phyloP scores from a whole-genome alignment of 2,797 vertebrate species.

The Spatula clypeata region DNA sequence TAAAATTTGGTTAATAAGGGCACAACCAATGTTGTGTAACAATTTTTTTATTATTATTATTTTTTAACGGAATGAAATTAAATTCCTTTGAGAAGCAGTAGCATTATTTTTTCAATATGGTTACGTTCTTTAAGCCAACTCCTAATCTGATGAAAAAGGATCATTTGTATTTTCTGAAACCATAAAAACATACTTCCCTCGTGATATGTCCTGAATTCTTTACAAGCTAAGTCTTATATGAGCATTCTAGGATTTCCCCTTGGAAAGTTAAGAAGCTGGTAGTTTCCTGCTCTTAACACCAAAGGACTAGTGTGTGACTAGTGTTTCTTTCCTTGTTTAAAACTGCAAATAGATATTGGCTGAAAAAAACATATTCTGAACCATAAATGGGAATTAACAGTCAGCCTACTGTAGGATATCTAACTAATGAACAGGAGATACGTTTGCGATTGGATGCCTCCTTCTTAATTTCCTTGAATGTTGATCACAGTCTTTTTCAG shows the following conservation, averaged over 20 bases:
- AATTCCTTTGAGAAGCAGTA: background rate
- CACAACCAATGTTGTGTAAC: background rate
- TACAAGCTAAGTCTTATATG: background rate
- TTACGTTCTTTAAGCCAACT: background rate
- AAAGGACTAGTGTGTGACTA: background rate
- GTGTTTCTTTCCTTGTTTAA: background rate
- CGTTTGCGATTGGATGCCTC: background rate
- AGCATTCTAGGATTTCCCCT: background rate
- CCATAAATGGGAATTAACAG: background rate
- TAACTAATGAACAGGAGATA: background rate
- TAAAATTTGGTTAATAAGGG: background rate
- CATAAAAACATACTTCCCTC: background rate
- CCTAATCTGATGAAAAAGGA: background rate
- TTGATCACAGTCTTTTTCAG: accelerated
- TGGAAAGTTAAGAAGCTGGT: background rate
- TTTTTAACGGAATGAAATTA: background rate
- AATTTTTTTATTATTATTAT: background rate
- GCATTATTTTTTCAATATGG: background rate
- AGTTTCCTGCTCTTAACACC: background rate
- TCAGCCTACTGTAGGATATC: background rate
- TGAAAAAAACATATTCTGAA: background rate
- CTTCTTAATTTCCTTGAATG: background rate
- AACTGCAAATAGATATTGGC: background rate
- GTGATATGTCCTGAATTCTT: background rate
- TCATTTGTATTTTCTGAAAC: background rate